Percentiles rank a stretch among this genome's conserved stretches.
Conservation (phyloP, 2,797 vertebrate species). For the Serranus cabrilla region DNA sequence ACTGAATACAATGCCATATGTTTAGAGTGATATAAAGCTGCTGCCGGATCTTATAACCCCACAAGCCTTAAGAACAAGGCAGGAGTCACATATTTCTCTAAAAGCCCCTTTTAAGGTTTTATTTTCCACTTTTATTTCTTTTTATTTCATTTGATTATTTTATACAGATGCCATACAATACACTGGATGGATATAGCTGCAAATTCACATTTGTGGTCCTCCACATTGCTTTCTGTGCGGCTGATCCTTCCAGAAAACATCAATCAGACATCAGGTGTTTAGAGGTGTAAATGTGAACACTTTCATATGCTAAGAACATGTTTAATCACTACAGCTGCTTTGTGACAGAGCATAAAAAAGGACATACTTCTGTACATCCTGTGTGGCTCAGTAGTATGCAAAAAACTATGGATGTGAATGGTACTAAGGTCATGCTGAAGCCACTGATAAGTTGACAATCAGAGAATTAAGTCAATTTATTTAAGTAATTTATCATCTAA, state of each 20-base stretch:
- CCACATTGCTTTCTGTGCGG: neutral
- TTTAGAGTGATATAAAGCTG: neutral
- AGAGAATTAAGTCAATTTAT: neutral
- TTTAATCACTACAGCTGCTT: neutral
- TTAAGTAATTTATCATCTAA: neutral
- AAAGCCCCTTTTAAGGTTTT: neutral
- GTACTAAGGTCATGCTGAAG: no score
- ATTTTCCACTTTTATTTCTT: neutral
- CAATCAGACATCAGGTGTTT: neutral
- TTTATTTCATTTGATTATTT: neutral
- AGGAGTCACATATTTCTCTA: neutral
- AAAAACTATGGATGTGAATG: no score
- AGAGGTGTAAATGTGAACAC: neutral
- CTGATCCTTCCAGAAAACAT: neutral
- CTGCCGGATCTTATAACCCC: neutral
- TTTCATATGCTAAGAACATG: neutral
- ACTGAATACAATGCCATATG: slow-evolving; percentile 1
- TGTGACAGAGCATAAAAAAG: neutral
- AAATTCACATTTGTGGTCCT: neutral
- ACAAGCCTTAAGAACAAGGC: neutral
- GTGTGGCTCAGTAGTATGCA: no score
- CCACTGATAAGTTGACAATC: no score
- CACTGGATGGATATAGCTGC: neutral
- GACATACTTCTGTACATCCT: neutral
- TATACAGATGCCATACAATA: neutral